Evolutionary conservation across 2,113 vertebrate genomes (phyloP), one percentile per base, ranked within the genome.

Genomic region (Eolophus roseicapilla): DNA sequence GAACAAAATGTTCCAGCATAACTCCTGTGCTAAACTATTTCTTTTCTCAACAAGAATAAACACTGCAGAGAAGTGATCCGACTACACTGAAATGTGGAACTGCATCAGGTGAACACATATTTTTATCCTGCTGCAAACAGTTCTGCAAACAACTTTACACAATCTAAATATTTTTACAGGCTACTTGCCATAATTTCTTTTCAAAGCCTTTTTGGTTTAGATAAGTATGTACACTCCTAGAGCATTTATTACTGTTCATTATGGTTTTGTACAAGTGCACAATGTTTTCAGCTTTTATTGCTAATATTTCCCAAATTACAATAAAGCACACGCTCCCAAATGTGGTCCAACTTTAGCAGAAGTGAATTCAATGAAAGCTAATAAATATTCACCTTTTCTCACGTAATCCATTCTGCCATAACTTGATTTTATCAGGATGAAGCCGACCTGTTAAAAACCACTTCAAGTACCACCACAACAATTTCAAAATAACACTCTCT

Each of bases 41-140:
- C n/a, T 86, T 63, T 81, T 76, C 53, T 67, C 84, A 91, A 81
- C 89, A 91, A 81, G 64, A 92, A 96, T 73, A 94, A 96, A 91
- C 81, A 88, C 41, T 59, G 60, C 47, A 49, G 60, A 70, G 43
- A 85, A 92, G 67, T 65, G 67, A 79, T 65, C 28, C 59, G 83
- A 43, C 80, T n/a, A 28, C 3, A 80, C 46, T 63, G 68, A 77
- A 80, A 77, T 77, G 78, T 89, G 39, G 73, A 95, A 86, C 37
- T 2, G 8, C 60, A 96, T 88, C 86, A 95, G 82, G 50, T 86
- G 88, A 92, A 74, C 44, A 62, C 37, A 16, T 74, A 53, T 43
- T 82, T 94, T 92, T 74, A 74, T 62, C 39, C 55, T 75, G 55
- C 20, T 81, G 52, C 69, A 88, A 94, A 90, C 39, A 39, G 62